Percentiles rank a stretch among this genome's conserved stretches.
phyloP scores from a whole-genome alignment of 37 sponge, comb jelly and placozoan genomes.

The Agelas oroides region DNA sequence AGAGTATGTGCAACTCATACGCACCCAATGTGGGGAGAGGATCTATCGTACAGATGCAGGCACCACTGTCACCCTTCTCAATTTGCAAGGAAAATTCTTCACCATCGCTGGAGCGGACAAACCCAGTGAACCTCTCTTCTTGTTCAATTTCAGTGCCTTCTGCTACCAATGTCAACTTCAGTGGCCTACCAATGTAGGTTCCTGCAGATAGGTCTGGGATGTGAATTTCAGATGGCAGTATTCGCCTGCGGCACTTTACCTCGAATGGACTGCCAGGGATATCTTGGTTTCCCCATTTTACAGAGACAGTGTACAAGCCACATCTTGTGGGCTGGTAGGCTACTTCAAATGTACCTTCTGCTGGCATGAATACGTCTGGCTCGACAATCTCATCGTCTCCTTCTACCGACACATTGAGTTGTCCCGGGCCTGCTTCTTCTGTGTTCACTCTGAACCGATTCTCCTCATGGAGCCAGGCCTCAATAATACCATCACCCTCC shows the following conservation, averaged over 20 bases:
- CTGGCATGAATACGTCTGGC: slow-evolving; percentile 17
- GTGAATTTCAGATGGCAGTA: slow-evolving; percentile 34
- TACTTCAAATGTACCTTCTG: slow-evolving; percentile 46
- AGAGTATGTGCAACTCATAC: slow-evolving; percentile 59
- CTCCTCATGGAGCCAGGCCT: slow-evolving; percentile 32
- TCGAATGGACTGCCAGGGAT: slow-evolving; percentile 80
- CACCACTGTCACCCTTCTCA: background rate
- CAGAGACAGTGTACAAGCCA: slow-evolving; percentile 62
- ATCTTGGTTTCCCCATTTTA: slow-evolving; percentile 68
- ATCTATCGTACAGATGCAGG: slow-evolving; percentile 7
- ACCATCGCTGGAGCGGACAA: slow-evolving; percentile 20
- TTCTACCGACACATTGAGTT: slow-evolving; percentile 55
- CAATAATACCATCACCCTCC: slow-evolving; percentile 77
- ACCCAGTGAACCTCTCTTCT: slow-evolving; percentile 42
- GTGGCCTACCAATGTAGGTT: slow-evolving; percentile 26
- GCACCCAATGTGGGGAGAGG: slow-evolving; percentile 58
- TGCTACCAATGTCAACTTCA: slow-evolving; percentile 35
- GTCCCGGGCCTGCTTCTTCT: slow-evolving; percentile 59
- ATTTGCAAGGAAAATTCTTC: slow-evolving; percentile 29
- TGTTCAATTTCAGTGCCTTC: slow-evolving; percentile 36
- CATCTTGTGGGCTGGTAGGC: slow-evolving; percentile 61
- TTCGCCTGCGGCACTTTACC: slow-evolving; percentile 42
- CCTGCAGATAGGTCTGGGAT: slow-evolving; percentile 16
- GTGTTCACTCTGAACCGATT: slow-evolving; percentile 54
- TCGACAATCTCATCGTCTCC: slow-evolving; percentile 49